Percentiles rank a stretch among this genome's conserved stretches.
Conservation (phyloP, 1,140 invertebrate genomes). For the Drosophila grimshawi region DNA sequence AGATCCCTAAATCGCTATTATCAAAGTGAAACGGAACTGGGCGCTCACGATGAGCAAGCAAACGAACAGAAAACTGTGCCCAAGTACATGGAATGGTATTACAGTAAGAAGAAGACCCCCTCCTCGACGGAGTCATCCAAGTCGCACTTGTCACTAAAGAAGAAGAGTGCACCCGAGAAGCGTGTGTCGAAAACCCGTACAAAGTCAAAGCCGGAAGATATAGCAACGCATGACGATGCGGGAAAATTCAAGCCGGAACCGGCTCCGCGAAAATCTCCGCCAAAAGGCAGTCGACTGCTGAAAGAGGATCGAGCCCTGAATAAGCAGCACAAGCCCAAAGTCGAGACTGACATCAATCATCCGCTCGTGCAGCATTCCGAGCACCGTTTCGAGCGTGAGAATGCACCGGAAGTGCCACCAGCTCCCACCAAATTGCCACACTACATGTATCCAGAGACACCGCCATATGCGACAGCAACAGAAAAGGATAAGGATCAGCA, state of each 20-base stretch:
- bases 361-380: conserved; percentile 90
- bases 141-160: conserved; percentile 55
- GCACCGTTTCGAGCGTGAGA: conserved; percentile 89
- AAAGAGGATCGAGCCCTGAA: conserved; percentile 79
- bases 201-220: conserved; percentile 72
- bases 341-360: conserved; percentile 85
- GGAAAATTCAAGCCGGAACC: conserved; percentile 83
- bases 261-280: conserved; percentile 76
- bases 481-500: conserved; percentile 39
- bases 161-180: conserved; percentile 77
- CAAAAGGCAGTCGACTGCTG: conserved; percentile 69
- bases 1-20: conserved; percentile 48
- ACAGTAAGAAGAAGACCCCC: conserved; percentile 68
- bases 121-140: conserved; percentile 71
- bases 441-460: conserved; percentile 86
- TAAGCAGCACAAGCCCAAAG: conserved; percentile 70
- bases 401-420: conserved; percentile 87
- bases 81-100: conserved; percentile 89
- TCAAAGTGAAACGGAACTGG: conserved; percentile 77
- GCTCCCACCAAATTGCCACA: conserved; percentile 88
- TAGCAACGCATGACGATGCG: conserved; percentile 73
- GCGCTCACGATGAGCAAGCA: conserved; percentile 22
- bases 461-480: conserved; percentile 61
- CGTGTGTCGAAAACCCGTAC: conserved; percentile 84
- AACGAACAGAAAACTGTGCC: conserved; percentile 85